phyloP scores from a whole-genome alignment of 2,888 invertebrate genomes.

The Callinectes sapidus region DNA sequence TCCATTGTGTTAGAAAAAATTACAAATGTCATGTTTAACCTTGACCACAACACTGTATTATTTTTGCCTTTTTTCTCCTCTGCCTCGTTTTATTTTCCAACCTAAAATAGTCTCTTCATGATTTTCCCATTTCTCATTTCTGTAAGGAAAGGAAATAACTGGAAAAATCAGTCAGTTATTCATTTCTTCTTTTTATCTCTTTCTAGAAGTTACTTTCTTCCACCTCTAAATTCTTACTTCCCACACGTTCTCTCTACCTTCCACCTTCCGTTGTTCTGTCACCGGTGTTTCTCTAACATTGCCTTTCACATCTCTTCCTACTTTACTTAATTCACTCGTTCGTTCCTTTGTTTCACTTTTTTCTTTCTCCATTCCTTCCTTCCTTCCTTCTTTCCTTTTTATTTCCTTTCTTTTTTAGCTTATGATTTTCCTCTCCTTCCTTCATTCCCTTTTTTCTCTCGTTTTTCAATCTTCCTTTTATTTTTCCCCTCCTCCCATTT shows the following conservation, averaged over 20 bases:
- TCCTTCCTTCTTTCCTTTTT: background rate
- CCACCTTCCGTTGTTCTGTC: too few relatives aligned
- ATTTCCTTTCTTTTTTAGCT: background rate
- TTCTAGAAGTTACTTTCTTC: too few relatives aligned
- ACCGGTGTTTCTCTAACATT: too few relatives aligned
- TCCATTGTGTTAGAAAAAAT: background rate
- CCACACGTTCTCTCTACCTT: too few relatives aligned
- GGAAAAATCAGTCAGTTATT: too few relatives aligned
- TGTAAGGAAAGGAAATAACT: too few relatives aligned
- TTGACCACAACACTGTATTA: too few relatives aligned
- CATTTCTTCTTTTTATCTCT: too few relatives aligned
- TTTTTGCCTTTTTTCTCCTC: background rate
- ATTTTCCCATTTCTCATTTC: background rate
- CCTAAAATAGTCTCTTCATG: background rate
- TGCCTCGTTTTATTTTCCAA: background rate
- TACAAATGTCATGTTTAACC: background rate
- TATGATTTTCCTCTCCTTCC: background rate
- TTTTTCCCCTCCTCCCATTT: background rate
- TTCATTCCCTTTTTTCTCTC: background rate
- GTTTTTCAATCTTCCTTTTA: background rate
- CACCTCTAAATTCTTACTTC: too few relatives aligned
- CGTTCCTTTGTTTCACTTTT: background rate
- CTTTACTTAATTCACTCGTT: background rate
- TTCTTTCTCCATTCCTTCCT: background rate
- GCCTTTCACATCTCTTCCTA: background rate